Evolutionary conservation across 2,888 invertebrate genomes (phyloP), one percentile per base, ranked within the genome.

Genomic region (Cactoblastis cactorum): DNA sequence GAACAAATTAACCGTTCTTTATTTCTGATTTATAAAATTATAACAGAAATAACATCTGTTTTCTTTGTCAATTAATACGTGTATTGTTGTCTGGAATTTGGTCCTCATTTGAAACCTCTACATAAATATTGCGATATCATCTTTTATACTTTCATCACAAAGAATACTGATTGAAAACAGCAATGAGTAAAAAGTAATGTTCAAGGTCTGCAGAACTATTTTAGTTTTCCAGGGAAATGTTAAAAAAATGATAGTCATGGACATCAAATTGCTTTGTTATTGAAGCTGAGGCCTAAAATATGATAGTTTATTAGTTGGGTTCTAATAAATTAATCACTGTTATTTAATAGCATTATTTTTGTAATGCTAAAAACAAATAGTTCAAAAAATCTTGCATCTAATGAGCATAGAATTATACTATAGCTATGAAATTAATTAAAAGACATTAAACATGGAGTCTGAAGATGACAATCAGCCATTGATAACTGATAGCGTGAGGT

Each of bases 381-480:
- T n/a, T n/a, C n/a, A n/a, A n/a, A n/a, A n/a, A n/a, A n/a, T n/a
- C n/a, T n/a, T n/a, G n/a, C n/a, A n/a, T n/a, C n/a, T n/a, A n/a
- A n/a, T n/a, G n/a, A n/a, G n/a, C n/a, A n/a, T n/a, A n/a, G n/a
- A n/a, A n/a, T n/a, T n/a, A n/a, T n/a, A n/a, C 28, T 6, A 28
- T 28, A 9, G 28, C 28, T 6, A 28, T 28, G 28, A 28, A 8
- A 6, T 9, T 28, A 28, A 28, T 1, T 1, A 28, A 28, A 9
- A 39, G 18, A 49, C n/a, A 49, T 33, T 14, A 51, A 67, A 45
- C 17, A 83, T 83, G 80, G 76, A 78, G 48, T 76, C 71, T 0
- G 86, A 86, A 48, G 86, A 87, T 50, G 86, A 85, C 57, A 65
- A 74, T 55, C 80, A 74, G 43, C 87, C 87, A 3, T 67, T 88